These are phyloP conservation scores for Rhinopomastus cyanomelas DNA, from an alignment of 2,113 vertebrate species.

Conservation along the genomic window DNA sequence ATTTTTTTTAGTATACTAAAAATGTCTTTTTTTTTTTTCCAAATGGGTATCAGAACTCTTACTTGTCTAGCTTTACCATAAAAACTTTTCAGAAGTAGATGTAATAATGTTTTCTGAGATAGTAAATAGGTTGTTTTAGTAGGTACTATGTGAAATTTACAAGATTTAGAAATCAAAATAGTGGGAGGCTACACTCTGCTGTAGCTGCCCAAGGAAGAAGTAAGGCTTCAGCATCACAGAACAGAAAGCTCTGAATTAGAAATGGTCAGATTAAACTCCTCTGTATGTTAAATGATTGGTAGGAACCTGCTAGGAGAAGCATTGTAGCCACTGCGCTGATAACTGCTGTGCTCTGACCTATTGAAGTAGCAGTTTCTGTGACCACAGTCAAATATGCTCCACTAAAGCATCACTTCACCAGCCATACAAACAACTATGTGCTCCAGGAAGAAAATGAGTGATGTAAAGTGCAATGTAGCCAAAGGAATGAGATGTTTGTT, in stretches of 20 bases:
- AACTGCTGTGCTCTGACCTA: neutral
- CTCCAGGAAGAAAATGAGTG: neutral
- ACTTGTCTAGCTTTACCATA: neutral
- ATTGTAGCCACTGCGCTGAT: neutral
- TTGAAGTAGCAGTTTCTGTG: neutral
- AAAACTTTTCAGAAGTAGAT: neutral
- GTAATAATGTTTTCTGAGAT: neutral
- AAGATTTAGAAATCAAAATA: neutral
- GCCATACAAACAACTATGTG: neutral
- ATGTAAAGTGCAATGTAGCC: neutral
- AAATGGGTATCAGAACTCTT: neutral
- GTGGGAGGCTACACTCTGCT: neutral
- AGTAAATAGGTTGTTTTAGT: neutral
- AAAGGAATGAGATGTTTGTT: neutral
- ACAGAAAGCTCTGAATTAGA: neutral
- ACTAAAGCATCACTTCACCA: neutral
- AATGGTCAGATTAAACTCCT: neutral
- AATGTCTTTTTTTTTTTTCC: neutral
- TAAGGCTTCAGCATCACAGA: neutral
- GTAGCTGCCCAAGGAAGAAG: neutral
- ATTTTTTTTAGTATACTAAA: neutral
- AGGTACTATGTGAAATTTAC: neutral
- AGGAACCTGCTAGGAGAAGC: constrained; percentile 8
- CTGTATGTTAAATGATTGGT: neutral
- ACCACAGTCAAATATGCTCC: neutral